Evolutionary conservation across 2,888 invertebrate genomes (phyloP).

Genomic region (Drosophila siamana): DNA sequence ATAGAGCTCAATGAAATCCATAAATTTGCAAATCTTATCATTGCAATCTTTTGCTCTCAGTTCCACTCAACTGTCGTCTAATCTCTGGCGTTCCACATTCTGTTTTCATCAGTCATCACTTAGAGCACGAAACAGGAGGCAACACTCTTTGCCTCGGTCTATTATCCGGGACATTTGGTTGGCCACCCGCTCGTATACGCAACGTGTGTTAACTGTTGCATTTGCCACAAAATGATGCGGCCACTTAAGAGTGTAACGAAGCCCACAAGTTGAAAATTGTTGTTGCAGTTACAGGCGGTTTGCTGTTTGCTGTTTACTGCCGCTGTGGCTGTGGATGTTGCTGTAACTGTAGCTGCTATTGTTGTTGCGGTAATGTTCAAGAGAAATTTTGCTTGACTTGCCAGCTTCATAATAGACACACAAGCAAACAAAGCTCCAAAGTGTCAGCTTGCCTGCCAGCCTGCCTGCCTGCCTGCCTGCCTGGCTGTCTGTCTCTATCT

Average conservation of each 20-base stretch:
- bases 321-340: not conserved
- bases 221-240: constrained; percentile 41
- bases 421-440: constrained; percentile 37
- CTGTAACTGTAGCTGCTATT: constrained; percentile 3
- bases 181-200: constrained; percentile 43
- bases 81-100: not conserved
- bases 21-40: not conserved
- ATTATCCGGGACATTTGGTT: constrained; percentile 7
- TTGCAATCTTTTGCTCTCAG: not conserved
- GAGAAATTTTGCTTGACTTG: constrained; percentile 67
- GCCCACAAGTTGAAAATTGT: constrained; percentile 43
- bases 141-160: constrained; percentile 1
- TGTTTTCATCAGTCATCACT: not conserved
- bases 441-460: too few species aligned
- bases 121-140: not conserved
- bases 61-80: not conserved
- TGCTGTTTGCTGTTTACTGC: constrained; percentile 1
- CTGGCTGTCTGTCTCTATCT: not conserved
- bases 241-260: constrained; percentile 47
- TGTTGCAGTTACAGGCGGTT: not conserved
- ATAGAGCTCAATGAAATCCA: not conserved
- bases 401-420: constrained; percentile 52
- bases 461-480: too few species aligned
- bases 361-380: constrained; percentile 40
- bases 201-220: constrained; percentile 39